Evolutionary conservation across 2,797 vertebrate genomes (phyloP), one percentile per base, ranked within the genome.

Genomic region (Glossophaga mutica): DNA sequence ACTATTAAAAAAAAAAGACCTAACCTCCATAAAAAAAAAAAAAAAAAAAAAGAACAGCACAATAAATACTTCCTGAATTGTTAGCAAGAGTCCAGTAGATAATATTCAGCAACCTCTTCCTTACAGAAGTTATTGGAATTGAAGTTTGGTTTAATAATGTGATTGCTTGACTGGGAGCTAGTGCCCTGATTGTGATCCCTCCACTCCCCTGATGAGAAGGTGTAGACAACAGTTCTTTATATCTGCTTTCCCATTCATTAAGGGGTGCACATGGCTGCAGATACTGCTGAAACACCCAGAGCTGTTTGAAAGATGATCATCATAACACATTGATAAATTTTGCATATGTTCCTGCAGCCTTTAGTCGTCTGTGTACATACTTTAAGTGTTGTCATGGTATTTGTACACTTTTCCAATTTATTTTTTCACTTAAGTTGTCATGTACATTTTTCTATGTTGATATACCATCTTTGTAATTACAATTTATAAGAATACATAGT

Each of bases 361-460:
- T 85, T 59, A 70, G 24, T 39, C 32, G n/a, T 92, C 52, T 68
- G n/a, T 91, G 34, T 88, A 89, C n/a, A 42, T 62, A 77, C 10
- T 62, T 85, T 57, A 95, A 91, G 68, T 91, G 37, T 77, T 95
- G 65, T 93, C 67, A n/a, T 95, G 82, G 29, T 59, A 48, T 74
- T 73, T 24, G 42, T 83, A 42, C 11, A 86, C 52, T 87, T 93
- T 50, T 93, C 34, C 90, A n/a, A 84, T 37, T 83, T 57, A 96
- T 48, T 73, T 92, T 94, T 94, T 93, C 37, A 59, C 19, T 87
- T 93, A 78, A 50, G 55, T 89, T 86, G 26, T 94, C 62, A 84
- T 24, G 52, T 50, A 44, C 21, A 46, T 79, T 94, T 87, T 94
- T 50, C 74, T 91, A 4, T 85, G 44, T 83, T 46, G 52, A 39